A percentile compares a stretch with the other conserved stretches of the same genome.
phyloP scores from a whole-genome alignment of 2,113 vertebrate genomes.

The Morone chrysops region DNA sequence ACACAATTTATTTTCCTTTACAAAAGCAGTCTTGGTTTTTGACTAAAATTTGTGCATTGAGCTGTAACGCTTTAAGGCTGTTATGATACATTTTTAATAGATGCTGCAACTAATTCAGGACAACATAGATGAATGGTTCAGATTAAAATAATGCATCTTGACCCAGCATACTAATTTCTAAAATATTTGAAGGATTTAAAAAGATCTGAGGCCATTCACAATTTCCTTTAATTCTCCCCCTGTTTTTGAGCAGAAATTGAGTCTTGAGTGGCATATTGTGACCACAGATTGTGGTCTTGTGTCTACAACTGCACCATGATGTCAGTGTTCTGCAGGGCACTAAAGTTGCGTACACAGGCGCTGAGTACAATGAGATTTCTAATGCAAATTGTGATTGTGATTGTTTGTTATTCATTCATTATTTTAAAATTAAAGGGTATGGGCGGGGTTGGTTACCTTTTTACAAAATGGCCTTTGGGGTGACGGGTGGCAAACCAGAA shows the following conservation, averaged over 20 bases:
- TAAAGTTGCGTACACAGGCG: not conserved
- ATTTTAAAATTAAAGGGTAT: not conserved
- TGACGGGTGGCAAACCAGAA: constrained; percentile 12
- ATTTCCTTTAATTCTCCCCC: not conserved
- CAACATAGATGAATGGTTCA: not conserved
- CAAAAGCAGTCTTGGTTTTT: not conserved
- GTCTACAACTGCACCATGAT: not conserved
- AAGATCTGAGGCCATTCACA: not conserved
- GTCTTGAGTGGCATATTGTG: not conserved
- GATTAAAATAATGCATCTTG: not conserved
- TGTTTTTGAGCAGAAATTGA: not conserved
- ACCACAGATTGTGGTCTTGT: not conserved
- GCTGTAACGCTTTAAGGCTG: not conserved
- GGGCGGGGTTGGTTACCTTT: constrained; percentile 1
- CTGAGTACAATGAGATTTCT: not conserved
- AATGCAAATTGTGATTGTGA: not conserved
- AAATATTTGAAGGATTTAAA: not conserved
- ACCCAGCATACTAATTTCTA: not conserved
- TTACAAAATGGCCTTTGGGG: constrained; percentile 23
- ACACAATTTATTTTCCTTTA: not conserved
- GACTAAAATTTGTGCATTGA: not conserved
- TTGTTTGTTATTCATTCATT: not conserved
- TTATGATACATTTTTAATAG: not conserved
- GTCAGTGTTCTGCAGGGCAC: too few relatives aligned
- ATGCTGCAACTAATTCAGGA: not conserved